Conservation (phyloP, 2,888 invertebrate species). For the Diaperis boleti region DNA sequence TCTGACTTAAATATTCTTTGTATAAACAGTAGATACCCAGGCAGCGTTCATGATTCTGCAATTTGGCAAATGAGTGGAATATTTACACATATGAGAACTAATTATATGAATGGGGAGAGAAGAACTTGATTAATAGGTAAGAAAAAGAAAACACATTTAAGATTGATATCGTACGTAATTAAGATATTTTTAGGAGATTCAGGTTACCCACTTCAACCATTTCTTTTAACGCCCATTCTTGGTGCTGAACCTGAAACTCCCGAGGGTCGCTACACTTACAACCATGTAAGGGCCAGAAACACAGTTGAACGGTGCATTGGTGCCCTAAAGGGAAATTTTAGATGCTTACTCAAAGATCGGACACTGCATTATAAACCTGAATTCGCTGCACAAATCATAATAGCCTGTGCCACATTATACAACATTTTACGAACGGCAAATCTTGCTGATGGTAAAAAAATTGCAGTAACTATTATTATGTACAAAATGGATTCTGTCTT, state of each 20-base stretch:
- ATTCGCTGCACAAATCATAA: background rate
- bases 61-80: background rate
- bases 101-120: too few species aligned
- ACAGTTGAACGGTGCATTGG: background rate
- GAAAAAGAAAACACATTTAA: too few species aligned
- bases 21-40: background rate
- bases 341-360: background rate
- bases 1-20: background rate
- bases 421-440: conserved; percentile 1
- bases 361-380: background rate
- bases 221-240: background rate
- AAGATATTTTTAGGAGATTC: too few species aligned
- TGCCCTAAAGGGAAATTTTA: background rate
- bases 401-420: background rate
- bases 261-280: background rate
- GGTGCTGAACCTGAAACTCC: background rate
- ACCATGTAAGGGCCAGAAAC: background rate
- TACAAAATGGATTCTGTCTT: too few species aligned
- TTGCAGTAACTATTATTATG: too few species aligned
- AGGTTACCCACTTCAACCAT: background rate
- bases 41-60: background rate
- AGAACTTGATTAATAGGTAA: too few species aligned
- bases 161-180: background rate
- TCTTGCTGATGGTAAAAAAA: too few species aligned
- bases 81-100: background rate